Percentiles rank a stretch among this genome's conserved stretches.
Conservation (phyloP, 2,888 invertebrate genomes). For the Agriotes lineatus region DNA sequence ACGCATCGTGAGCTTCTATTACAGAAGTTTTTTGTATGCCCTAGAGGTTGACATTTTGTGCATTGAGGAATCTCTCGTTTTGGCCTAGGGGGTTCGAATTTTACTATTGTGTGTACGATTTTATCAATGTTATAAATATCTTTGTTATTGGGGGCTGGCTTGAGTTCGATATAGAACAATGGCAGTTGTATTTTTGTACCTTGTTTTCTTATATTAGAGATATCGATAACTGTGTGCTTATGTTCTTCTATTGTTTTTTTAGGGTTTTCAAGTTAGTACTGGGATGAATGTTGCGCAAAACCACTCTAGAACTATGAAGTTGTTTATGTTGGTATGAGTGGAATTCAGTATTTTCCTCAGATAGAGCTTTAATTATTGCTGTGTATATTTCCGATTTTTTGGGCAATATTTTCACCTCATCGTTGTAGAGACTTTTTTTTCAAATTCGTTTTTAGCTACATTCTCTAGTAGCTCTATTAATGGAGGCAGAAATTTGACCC, state of each 20-base stretch:
- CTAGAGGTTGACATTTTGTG: not conserved
- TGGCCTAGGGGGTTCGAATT: slow-evolving; percentile 4
- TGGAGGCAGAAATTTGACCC: slow-evolving; percentile 10
- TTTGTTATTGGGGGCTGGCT: slow-evolving; percentile 8
- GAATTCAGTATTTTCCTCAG: slow-evolving; percentile 22
- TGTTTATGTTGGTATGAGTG: slow-evolving; percentile 18
- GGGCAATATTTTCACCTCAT: too few relatives aligned
- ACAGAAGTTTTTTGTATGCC: slow-evolving; percentile 8
- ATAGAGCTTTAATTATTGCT: too few relatives aligned
- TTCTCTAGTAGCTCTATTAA: slow-evolving; percentile 11
- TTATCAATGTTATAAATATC: slow-evolving; percentile 19
- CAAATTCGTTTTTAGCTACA: slow-evolving; percentile 7
- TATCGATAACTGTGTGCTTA: slow-evolving; percentile 1
- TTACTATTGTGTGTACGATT: slow-evolving; percentile 14
- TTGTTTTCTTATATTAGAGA: slow-evolving; percentile 17
- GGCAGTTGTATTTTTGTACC: slow-evolving; percentile 13
- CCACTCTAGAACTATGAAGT: slow-evolving; percentile 10
- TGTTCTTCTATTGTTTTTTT: slow-evolving; percentile 12
- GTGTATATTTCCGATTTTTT: too few relatives aligned
- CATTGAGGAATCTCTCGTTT: slow-evolving; percentile 4
- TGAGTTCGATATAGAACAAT: slow-evolving; percentile 4
- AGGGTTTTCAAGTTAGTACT: not conserved
- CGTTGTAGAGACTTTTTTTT: too few relatives aligned
- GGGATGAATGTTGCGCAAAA: slow-evolving; percentile 6
- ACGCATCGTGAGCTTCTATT: not conserved